A percentile compares a stretch with the other conserved stretches of the same genome.
phyloP scores from a whole-genome alignment of 2,888 invertebrate species.

The Drosophila antonietae region DNA sequence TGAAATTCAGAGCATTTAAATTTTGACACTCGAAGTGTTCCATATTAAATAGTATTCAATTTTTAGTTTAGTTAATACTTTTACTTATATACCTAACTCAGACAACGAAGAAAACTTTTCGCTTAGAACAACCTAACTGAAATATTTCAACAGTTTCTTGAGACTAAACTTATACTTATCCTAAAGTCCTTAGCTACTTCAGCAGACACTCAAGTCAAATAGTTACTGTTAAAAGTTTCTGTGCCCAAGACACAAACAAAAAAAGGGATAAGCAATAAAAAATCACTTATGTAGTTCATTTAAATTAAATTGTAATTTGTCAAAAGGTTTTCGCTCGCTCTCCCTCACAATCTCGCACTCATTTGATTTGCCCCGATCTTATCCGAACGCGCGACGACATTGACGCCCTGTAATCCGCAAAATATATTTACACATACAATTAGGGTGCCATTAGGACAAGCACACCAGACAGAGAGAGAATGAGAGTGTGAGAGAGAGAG shows the following conservation, averaged over 20 bases:
- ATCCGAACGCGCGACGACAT: conserved; percentile 69
- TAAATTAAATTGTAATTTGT: conserved; percentile 81
- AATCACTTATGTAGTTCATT: conserved; percentile 79
- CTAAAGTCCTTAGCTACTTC: neutral
- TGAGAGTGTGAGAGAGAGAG: neutral
- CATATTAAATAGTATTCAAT: too few species aligned
- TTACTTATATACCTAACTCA: too few species aligned
- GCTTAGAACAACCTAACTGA: neutral
- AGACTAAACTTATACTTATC: neutral
- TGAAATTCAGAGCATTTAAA: too few species aligned
- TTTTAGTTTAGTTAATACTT: too few species aligned
- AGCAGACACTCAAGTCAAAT: neutral
- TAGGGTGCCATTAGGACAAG: conserved; percentile 80
- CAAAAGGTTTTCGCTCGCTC: conserved; percentile 32
- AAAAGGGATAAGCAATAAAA: conserved; percentile 56
- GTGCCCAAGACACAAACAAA: too few species aligned
- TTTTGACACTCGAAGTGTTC: too few species aligned
- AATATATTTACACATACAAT: conserved; percentile 84
- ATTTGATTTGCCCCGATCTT: conserved; percentile 46
- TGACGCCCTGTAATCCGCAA: conserved; percentile 77
- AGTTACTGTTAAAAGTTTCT: neutral
- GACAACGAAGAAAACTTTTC: neutral
- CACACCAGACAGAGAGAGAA: neutral
- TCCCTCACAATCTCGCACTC: neutral
- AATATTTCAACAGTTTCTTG: neutral